Evolutionary conservation across 2,888 invertebrate genomes (phyloP).

Genomic region (Eudasyphora cyanicolor): DNA sequence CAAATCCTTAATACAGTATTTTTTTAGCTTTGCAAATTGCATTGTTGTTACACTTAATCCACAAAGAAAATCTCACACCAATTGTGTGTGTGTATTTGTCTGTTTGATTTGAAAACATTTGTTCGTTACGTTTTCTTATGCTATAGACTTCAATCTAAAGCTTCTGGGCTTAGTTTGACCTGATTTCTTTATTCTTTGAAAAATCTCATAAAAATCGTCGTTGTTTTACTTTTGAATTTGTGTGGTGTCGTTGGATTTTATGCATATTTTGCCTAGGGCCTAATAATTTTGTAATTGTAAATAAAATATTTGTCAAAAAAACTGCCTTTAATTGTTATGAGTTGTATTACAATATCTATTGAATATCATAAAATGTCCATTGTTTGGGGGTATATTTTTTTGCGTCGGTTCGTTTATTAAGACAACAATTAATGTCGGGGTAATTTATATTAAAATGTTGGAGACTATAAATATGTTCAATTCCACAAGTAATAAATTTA

Average conservation of each 20-base stretch:
- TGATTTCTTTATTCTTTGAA: constrained; percentile 34
- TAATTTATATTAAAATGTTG: too few species aligned
- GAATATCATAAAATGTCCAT: too few species aligned
- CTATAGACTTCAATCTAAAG: too few species aligned
- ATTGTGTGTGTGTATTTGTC: constrained; percentile 6
- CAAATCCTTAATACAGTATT: neutral
- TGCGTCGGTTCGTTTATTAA: too few species aligned
- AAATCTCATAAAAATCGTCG: neutral
- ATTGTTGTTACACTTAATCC: constrained; percentile 9
- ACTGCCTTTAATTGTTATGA: constrained; percentile 46
- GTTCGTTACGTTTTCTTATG: neutral
- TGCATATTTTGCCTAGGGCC: constrained; percentile 30
- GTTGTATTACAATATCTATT: too few species aligned
- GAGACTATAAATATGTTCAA: too few species aligned
- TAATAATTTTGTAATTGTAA: constrained; percentile 49
- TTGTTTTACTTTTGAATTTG: too few species aligned
- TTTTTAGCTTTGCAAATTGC: neutral
- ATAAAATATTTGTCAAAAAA: constrained; percentile 62
- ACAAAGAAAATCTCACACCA: constrained; percentile 29
- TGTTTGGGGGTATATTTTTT: too few species aligned
- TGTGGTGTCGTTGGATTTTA: neutral
- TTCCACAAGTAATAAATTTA: too few species aligned
- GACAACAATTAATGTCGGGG: too few species aligned
- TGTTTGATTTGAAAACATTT: neutral
- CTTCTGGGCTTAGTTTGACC: constrained; percentile 63